Conservation (phyloP, 1,140 invertebrate species). For the Tetragonula clypearis region DNA sequence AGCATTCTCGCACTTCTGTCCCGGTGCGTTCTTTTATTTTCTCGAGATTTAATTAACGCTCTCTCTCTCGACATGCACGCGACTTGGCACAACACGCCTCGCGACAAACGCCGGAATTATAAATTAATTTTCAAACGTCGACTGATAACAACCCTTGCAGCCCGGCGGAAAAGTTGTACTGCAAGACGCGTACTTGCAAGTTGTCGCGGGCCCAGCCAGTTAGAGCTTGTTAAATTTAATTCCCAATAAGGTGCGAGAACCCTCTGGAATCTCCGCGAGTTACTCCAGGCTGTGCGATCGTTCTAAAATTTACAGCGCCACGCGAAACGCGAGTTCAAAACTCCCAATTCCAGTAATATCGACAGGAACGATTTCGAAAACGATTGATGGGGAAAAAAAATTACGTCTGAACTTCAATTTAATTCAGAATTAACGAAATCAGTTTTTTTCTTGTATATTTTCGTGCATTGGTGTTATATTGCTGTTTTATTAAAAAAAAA, state of each 20-base stretch:
- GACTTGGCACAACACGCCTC: background rate
- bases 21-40: background rate
- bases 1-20: background rate
- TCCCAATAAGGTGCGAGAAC: background rate
- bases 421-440: too few relatives aligned
- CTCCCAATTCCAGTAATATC: too few relatives aligned
- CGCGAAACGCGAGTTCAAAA: too few relatives aligned
- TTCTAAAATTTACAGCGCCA: background rate
- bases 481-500: too few relatives aligned
- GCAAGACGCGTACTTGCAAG: conserved; percentile 24
- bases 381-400: too few relatives aligned
- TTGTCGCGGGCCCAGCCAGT: conserved; percentile 16
- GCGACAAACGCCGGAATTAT: conserved; percentile 43
- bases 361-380: too few relatives aligned
- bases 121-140: conserved; percentile 51
- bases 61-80: background rate
- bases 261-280: background rate
- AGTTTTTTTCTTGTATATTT: too few relatives aligned
- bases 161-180: background rate
- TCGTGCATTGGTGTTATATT: too few relatives aligned
- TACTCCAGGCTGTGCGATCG: background rate
- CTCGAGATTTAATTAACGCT: conserved; percentile 26
- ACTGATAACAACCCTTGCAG: conserved; percentile 16
- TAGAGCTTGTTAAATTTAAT: background rate
- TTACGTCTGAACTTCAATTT: too few relatives aligned